A percentile compares a stretch with the other conserved stretches of the same genome.
These are phyloP conservation scores for Aphidius ervi DNA, from an alignment of 1,140 invertebrate genomes.

Conservation along the genomic window DNA sequence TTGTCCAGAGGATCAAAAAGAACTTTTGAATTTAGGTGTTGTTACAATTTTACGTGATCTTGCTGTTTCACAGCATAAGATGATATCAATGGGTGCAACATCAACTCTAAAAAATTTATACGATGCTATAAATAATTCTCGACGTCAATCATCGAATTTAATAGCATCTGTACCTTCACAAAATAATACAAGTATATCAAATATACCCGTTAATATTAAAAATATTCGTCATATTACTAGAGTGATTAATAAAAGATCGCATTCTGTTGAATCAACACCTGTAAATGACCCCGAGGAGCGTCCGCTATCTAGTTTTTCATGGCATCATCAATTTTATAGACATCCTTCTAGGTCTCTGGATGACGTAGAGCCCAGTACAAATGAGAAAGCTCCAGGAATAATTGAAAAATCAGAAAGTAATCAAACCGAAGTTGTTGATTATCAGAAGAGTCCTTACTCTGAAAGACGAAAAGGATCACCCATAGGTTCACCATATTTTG, in stretches of 20 bases:
- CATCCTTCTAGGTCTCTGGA: conserved; percentile 5
- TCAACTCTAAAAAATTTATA: conserved; percentile 90
- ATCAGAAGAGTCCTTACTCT: not conserved
- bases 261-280: not conserved
- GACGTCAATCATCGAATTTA: too few relatives aligned
- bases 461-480: conserved; percentile 15
- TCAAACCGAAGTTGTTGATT: not conserved
- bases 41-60: conserved; percentile 90
- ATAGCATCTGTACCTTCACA: too few relatives aligned
- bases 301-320: conserved; percentile 2
- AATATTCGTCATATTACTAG: not conserved
- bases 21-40: conserved; percentile 87
- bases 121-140: conserved; percentile 63
- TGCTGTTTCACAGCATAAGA: conserved; percentile 93
- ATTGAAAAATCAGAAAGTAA: not conserved
- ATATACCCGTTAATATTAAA: not conserved
- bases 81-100: conserved; percentile 95
- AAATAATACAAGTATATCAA: too few relatives aligned
- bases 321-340: conserved; percentile 7
- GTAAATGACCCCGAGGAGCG: not conserved
- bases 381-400: not conserved
- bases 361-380: not conserved
- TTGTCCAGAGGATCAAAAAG: conserved; percentile 80
- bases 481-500: conserved; percentile 11
- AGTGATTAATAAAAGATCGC: not conserved